phyloP scores from a whole-genome alignment of 2,113 vertebrate species.

The Ciconia stormi region DNA sequence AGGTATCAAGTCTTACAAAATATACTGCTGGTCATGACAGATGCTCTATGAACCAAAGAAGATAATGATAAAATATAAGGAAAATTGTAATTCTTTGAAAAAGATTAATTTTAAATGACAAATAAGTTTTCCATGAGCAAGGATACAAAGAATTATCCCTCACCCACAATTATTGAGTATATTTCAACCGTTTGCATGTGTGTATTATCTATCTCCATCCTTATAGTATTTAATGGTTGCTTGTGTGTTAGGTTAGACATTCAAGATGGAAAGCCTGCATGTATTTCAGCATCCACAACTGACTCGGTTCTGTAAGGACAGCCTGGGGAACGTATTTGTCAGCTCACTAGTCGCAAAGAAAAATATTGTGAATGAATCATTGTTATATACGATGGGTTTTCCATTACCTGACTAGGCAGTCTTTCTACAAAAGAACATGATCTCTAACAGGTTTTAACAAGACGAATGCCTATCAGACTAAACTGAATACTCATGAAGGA shows the following conservation, averaged over 20 bases:
- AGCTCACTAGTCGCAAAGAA: constrained; percentile 20
- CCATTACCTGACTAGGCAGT: not conserved
- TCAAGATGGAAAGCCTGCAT: not conserved
- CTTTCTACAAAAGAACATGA: not conserved
- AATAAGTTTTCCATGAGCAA: not conserved
- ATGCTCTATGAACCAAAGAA: not conserved
- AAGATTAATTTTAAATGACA: not conserved
- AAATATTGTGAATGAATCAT: constrained; percentile 12
- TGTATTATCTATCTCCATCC: not conserved
- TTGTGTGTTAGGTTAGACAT: not conserved
- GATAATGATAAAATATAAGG: not conserved
- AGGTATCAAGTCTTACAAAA: not conserved
- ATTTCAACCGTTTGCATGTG: not conserved
- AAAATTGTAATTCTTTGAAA: not conserved
- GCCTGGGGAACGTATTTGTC: constrained; percentile 22
- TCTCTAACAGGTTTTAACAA: constrained; percentile 16
- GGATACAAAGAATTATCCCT: not conserved
- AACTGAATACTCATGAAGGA: not conserved
- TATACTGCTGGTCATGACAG: not conserved
- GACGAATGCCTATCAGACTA: not conserved
- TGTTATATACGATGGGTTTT: not conserved
- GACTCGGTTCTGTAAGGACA: not conserved
- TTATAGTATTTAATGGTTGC: not conserved
- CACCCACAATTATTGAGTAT: not conserved
- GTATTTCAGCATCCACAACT: not conserved